Base-by-base conservation (phyloP, 2,797 vertebrate species). In the Typhlichthys eigenmanni region DNA sequence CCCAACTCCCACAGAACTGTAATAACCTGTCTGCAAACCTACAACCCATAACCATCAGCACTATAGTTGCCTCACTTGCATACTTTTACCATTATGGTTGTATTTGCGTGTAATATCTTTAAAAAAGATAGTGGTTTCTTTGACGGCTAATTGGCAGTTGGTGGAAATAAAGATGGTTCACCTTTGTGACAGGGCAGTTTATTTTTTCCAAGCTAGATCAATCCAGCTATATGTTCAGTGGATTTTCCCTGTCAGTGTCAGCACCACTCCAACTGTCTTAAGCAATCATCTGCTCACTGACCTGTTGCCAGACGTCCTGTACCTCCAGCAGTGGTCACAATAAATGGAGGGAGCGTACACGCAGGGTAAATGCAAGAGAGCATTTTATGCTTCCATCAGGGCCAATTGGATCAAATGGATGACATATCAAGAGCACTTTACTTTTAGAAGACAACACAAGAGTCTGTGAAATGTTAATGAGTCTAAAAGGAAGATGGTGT, bases 401-500 rank as follows among this genome's bases (percentile, higher is more conserved):
- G 60, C 17, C 53, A 69, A 80, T 85, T 65, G 72, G 74, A 89
- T 91, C 84, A 83, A 80, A 54, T 3, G 10, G 80, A 72, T 82
- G 83, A 86, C 87, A 87, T 76, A 79, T 83, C 70, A 16, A 65
- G 72, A 65, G 83, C 81, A 79, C 74, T 89, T 85, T 72, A 85
- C 75, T 74, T 87, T 66, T 12, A 58, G 34, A 84, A 73, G 63
- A 63, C 71, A 80, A 58, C 54, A 50, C 47, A 17, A 64, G 65
- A 69, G 78, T 62, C 74, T 71, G 66, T 90, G 69, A 89, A 88
- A 82, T 60, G 77, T 83, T 81, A 71, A 89, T 87, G 83, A 80
- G 65, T 60, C 63, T 84, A 82, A 88, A 73, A 87, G 87, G 83
- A 86, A 89, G 88, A 47, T 65, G 74, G 71, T 85, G 83, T 87